These are phyloP conservation scores for Pangasius djambal DNA, from an alignment of 2,797 vertebrate genomes.

Conservation along the genomic window DNA sequence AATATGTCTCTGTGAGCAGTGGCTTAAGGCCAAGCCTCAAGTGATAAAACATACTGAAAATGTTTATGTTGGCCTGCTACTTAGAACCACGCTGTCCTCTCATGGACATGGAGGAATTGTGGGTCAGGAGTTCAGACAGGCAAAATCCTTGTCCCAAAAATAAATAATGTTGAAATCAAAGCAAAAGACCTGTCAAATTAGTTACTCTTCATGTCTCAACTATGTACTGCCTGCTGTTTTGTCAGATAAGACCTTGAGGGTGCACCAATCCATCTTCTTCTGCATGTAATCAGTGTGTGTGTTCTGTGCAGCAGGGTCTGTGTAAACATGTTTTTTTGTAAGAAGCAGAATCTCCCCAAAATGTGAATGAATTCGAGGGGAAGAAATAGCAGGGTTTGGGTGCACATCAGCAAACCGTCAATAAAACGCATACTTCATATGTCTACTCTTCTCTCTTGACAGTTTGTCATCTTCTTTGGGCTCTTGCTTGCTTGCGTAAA, in stretches of 20 bases:
- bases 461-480: neutral
- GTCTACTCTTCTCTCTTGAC: neutral
- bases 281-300: neutral
- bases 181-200: neutral
- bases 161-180: slow-evolving; percentile 32
- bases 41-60: slow-evolving; percentile 55
- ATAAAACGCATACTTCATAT: neutral
- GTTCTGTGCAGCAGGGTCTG: neutral
- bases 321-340: neutral
- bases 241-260: neutral
- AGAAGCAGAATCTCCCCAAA: neutral
- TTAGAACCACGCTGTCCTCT: slow-evolving; percentile 49
- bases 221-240: neutral
- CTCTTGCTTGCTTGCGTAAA: neutral
- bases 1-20: slow-evolving; percentile 42
- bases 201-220: neutral
- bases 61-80: slow-evolving; percentile 59
- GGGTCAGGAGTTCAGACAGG: slow-evolving; percentile 37
- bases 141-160: slow-evolving; percentile 12
- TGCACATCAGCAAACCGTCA: neutral
- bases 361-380: too few relatives aligned
- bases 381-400: neutral
- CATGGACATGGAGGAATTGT: slow-evolving; percentile 16
- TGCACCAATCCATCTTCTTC: neutral
- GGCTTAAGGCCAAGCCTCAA: slow-evolving; percentile 42